Evolutionary conservation across 2,113 vertebrate genomes (phyloP), one percentile per base, ranked within the genome.

Genomic region (Glareola pratincola): DNA sequence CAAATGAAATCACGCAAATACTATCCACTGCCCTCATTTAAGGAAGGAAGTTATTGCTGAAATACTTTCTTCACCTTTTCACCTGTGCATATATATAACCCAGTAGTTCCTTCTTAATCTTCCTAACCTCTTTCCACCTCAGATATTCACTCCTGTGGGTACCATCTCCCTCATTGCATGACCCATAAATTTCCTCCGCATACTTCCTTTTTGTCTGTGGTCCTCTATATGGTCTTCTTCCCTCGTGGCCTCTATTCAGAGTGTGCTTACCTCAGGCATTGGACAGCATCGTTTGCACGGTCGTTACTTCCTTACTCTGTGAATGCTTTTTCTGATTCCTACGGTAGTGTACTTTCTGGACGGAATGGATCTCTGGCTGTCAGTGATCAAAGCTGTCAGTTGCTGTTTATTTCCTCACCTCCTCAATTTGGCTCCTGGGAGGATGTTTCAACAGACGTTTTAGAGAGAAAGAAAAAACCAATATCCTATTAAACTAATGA

Each of bases 401-500:
- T 97, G 97, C 91, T 98, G 97, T 97, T 98, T 98, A 96, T 97
- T 96, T 98, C 97, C 96, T 98, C 66, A 96, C 97, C 97, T 98
- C 97, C 96, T 98, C 97, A 95, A 75, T 98, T 98, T 98, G 97
- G 97, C 97, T 98, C 92, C 93, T 97, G 96, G 94, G 96, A 98
- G 93, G 96, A 97, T 98, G 97, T 97, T 98, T 97, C 97, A 97
- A 97, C 96, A 98, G 97, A 98, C 88, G 73, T 96, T 98, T 97
- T 94, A 97, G 97, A 98, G 93, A 97, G 94, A 96, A 90, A 97
- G 96, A 97, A 97, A 98, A 97, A 97, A 96, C 73, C 97, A 98
- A 97, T 98, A 98, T 96, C 97, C 97, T 97, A 98, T 98, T 98
- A 98, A 98, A 97, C 98, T 98, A 98, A 98, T 97, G 97, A 98